Base-by-base conservation (phyloP, 2,888 invertebrate genomes). In the Cacoxenus indagator region DNA sequence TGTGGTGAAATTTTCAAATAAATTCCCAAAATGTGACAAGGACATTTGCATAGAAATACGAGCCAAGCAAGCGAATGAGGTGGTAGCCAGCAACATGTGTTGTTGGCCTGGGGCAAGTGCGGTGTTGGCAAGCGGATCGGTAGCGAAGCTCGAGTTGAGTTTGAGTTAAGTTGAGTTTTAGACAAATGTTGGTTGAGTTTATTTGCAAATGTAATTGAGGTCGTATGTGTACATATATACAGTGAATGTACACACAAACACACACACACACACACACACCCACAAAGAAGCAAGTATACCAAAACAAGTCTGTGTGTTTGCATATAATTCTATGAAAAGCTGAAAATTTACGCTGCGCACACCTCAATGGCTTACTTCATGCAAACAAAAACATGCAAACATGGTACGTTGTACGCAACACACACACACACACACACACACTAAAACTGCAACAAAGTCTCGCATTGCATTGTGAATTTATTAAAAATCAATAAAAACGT, bases 131-230 rank as follows among this genome's bases (percentile, higher is more conserved):
- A n/a, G 1, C 37, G 37, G 17, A 22, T 14, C 19, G 48, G 22
- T 51, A 22, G 51, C 1, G 8, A 51, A 6, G 37, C 37, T 37
- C 24, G 54, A 24, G 29, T 59, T 22, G 26, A 55, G 55, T 55
- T 55, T 55, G 55, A 55, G 55, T 55, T 43, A 14, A 55, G 22
- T 59, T 68, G 46, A 65, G 51, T 80, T 80, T 78, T 74, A 77
- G 81, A 81, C 78, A 81, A 80, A 82, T 81, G 80, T 78, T 80
- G 73, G 78, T 62, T 75, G 73, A 80, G 82, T 77, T 80, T 80
- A 82, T 82, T 81, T 77, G 78, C 76, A 76, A 77, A 76, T 73
- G 75, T 70, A 72, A 62, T 62, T 62, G 61, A 62, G 61, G 61
- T 62, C 61, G 61, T 62, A 31, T 70, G 70, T 73, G 70, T 72